Conservation (phyloP, 2,113 vertebrate species). For the Eira barbara region DNA sequence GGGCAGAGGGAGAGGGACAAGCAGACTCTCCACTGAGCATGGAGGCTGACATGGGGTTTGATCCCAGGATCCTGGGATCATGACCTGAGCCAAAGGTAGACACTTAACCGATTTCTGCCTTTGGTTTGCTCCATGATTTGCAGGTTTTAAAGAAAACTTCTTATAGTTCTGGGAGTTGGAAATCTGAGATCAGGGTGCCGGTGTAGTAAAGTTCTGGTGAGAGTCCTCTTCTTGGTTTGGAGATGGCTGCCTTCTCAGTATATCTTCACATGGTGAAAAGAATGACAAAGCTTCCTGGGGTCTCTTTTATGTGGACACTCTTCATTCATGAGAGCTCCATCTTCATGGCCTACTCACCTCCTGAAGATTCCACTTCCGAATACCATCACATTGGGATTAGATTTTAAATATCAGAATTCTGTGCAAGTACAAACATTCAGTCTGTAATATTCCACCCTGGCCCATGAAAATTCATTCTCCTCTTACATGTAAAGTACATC, state of each 20-base stretch:
- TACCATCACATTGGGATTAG: background rate
- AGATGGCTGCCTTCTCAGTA: background rate
- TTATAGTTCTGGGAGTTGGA: background rate
- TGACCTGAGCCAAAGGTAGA: background rate
- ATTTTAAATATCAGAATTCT: background rate
- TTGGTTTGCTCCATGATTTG: background rate
- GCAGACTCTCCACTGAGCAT: background rate
- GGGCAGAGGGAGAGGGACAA: background rate
- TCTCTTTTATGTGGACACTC: background rate
- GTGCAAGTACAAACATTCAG: background rate
- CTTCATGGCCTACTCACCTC: background rate
- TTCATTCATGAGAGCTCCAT: background rate
- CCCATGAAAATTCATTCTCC: background rate
- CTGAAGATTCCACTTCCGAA: background rate
- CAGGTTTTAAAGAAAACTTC: background rate
- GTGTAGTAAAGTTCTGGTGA: background rate
- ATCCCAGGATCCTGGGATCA: background rate
- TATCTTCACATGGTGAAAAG: background rate
- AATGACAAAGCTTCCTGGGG: background rate
- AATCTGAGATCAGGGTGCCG: background rate
- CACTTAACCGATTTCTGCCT: background rate
- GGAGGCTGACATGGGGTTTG: background rate
- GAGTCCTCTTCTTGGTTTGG: background rate
- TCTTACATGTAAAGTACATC: background rate
- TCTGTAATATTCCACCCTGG: background rate